phyloP scores from a whole-genome alignment of 2,888 invertebrate genomes.

The Calliphora vomitoria region DNA sequence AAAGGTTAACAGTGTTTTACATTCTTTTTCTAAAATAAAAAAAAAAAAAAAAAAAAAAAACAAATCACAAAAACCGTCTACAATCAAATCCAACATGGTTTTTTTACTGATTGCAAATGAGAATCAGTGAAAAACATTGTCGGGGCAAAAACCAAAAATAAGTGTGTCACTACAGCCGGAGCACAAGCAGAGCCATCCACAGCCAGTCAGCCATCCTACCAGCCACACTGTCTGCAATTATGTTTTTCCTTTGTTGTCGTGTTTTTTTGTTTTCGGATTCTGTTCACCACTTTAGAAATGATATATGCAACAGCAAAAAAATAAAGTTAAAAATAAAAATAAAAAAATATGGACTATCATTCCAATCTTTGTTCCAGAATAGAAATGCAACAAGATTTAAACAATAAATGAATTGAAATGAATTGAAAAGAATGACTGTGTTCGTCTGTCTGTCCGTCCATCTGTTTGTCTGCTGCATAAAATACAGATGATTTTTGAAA shows the following conservation, averaged over 20 bases:
- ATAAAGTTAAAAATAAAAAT: background rate
- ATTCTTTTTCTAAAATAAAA: background rate
- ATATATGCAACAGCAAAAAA: conserved; percentile 18
- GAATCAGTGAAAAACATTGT: conserved; percentile 53
- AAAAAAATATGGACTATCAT: conserved; percentile 28
- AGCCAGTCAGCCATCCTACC: conserved; percentile 27
- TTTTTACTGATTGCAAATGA: conserved; percentile 2
- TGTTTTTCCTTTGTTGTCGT: conserved; percentile 17
- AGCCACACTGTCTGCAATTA: conserved; percentile 63
- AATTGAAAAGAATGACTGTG: conserved; percentile 30
- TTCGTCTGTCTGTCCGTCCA: background rate
- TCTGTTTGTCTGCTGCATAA: conserved; percentile 18
- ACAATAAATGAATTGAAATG: conserved; percentile 49
- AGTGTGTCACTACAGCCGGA: conserved; percentile 64
- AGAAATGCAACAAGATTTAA: conserved; percentile 54
- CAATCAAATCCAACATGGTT: background rate
- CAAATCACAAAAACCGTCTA: background rate
- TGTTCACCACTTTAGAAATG: conserved; percentile 23
- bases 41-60: background rate
- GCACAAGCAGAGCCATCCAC: background rate
- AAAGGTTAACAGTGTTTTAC: conserved; percentile 42
- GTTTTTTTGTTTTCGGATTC: background rate
- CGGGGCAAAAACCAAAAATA: conserved; percentile 34
- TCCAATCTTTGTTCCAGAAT: conserved; percentile 44
- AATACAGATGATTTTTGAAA: background rate